These are phyloP conservation scores for Passerculus sandwichensis DNA, from an alignment of 2,797 vertebrate genomes.

Conservation along the genomic window DNA sequence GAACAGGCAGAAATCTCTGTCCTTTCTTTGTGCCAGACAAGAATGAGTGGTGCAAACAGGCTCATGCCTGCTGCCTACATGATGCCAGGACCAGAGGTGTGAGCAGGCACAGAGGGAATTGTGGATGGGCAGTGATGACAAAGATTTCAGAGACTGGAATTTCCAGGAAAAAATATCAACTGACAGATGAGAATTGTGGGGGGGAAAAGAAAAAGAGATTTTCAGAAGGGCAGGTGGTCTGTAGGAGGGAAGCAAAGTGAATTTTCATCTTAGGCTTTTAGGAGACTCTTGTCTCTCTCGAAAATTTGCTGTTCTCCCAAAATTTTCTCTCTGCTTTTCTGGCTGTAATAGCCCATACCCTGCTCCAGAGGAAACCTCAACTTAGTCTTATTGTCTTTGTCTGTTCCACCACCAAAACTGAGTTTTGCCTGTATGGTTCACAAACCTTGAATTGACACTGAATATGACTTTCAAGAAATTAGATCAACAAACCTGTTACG, in stretches of 20 bases:
- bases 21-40: neutral
- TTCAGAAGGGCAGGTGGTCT: neutral
- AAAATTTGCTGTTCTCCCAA: neutral
- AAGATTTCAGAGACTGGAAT: neutral
- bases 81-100: rapidly evolving
- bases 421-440: neutral
- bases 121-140: neutral
- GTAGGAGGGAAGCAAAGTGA: neutral
- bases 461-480: neutral
- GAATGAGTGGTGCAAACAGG: neutral
- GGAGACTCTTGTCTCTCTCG: rapidly evolving
- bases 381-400: neutral
- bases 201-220: neutral
- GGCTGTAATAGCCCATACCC: rapidly evolving
- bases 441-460: neutral
- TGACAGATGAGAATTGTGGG: neutral
- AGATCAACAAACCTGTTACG: neutral
- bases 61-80: neutral
- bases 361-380: neutral
- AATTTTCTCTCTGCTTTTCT: neutral
- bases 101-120: rapidly evolving
- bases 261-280: neutral
- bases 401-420: neutral
- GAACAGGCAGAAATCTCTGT: neutral
- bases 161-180: neutral